These are phyloP conservation scores for Germaria angustata DNA, from an alignment of 2,888 invertebrate species.

Conservation along the genomic window DNA sequence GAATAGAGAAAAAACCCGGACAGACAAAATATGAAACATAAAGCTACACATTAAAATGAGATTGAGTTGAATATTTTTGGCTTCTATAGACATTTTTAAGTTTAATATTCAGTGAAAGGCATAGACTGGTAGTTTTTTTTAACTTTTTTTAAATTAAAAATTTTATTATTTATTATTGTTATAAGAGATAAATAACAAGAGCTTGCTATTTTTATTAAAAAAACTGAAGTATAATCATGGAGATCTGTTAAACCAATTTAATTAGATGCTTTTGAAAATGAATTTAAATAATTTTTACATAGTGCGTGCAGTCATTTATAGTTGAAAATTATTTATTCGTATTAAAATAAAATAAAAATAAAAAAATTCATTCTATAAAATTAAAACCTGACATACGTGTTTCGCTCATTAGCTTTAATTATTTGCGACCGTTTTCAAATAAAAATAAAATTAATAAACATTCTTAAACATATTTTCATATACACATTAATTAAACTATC, in stretches of 20 bases:
- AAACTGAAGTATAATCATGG: too few species aligned
- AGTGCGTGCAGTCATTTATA: too few species aligned
- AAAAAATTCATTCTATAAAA: too few species aligned
- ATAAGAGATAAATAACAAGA: background rate
- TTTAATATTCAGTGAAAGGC: background rate
- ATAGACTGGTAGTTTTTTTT: background rate
- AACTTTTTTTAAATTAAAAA: background rate
- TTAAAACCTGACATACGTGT: too few species aligned
- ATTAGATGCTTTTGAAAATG: background rate
- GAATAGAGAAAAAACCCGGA: background rate
- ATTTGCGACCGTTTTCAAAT: too few species aligned
- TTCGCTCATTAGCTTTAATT: too few species aligned
- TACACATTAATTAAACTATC: too few species aligned
- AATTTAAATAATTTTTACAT: background rate
- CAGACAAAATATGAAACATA: background rate
- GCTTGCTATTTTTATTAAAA: background rate
- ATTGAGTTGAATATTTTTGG: constrained; percentile 4
- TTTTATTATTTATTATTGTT: background rate
- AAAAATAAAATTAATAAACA: too few species aligned
- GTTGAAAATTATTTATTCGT: too few species aligned
- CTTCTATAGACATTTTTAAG: background rate
- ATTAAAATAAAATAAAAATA: too few species aligned
- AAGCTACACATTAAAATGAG: constrained; percentile 37
- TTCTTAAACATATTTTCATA: too few species aligned
- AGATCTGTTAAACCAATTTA: background rate